Evolutionary conservation across 2,797 vertebrate species (phyloP).

Genomic region (Mus spretus): DNA sequence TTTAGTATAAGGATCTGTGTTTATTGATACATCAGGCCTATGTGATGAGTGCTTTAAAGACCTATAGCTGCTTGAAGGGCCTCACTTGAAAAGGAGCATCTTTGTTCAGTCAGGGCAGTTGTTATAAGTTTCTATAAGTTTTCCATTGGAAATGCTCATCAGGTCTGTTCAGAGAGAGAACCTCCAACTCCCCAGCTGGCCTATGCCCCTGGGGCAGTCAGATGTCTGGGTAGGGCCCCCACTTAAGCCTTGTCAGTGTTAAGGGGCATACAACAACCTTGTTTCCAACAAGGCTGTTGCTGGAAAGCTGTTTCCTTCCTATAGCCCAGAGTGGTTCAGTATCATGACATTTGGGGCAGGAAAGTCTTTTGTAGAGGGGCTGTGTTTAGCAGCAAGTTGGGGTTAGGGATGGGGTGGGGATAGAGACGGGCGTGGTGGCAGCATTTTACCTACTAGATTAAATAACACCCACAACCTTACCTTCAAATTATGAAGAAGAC

Average conservation of each 20-base stretch:
- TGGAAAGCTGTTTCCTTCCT: constrained; percentile 26
- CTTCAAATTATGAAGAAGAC: neutral
- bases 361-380: neutral
- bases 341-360: neutral
- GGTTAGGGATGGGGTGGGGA: neutral
- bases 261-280: too few relatives aligned
- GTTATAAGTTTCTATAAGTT: neutral
- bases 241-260: constrained; percentile 29
- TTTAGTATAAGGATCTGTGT: neutral
- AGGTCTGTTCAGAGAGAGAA: neutral
- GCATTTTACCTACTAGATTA: neutral
- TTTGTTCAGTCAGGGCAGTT: neutral
- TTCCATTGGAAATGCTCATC: neutral
- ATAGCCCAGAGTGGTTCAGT: neutral
- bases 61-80: constrained; percentile 39
- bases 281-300: neutral
- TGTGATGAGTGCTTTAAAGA: constrained; percentile 20
- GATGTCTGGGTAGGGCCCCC: neutral
- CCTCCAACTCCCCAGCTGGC: neutral
- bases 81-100: constrained; percentile 30
- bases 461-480: neutral
- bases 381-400: neutral
- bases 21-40: neutral
- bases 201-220: neutral
- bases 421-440: neutral